Percentiles rank a stretch among this genome's conserved stretches.
These are phyloP conservation scores for Drosophila differens DNA, from an alignment of 2,888 invertebrate genomes.

Conservation along the genomic window DNA sequence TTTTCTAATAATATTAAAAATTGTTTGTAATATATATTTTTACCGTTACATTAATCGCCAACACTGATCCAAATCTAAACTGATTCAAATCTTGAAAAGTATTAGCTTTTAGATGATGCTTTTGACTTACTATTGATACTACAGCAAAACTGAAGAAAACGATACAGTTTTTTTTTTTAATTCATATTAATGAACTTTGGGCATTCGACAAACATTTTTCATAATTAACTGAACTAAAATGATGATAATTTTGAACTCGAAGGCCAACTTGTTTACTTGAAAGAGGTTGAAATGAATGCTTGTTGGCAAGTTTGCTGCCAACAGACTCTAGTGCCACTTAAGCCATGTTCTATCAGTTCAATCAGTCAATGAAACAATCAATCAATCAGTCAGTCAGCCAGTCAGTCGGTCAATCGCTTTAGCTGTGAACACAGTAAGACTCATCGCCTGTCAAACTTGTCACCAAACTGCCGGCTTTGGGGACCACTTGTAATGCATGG, in stretches of 20 bases:
- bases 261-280: not conserved
- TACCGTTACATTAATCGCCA: not conserved
- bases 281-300: not conserved
- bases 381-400: constrained; percentile 23
- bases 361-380: constrained; percentile 7
- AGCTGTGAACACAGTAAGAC: constrained; percentile 15
- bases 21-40: not conserved
- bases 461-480: constrained; percentile 40
- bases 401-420: constrained; percentile 25
- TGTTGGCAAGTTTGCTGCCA: constrained; percentile 38
- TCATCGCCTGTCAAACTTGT: constrained; percentile 39
- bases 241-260: not conserved
- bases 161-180: not conserved
- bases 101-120: not conserved
- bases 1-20: not conserved
- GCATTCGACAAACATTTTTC: not conserved
- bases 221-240: not conserved
- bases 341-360: constrained; percentile 9
- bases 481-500: constrained; percentile 46
- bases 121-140: not conserved
- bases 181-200: not conserved
- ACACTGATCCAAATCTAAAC: not conserved
- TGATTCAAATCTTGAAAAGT: not conserved
- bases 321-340: constrained; percentile 34
- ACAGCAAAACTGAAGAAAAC: not conserved